phyloP scores from a whole-genome alignment of 2,888 invertebrate genomes.

The Pachydiplax longipennis region DNA sequence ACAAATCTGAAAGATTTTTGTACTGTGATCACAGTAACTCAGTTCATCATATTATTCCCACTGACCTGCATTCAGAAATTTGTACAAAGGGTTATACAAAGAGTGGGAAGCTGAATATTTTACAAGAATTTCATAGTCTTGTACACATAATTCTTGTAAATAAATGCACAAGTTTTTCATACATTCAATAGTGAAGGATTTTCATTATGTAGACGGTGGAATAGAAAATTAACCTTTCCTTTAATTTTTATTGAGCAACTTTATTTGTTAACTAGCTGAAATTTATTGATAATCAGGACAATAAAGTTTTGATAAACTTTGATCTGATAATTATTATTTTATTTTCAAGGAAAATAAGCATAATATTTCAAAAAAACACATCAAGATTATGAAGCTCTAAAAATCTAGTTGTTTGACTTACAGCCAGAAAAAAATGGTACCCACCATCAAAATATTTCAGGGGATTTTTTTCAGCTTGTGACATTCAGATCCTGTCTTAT shows the following conservation, averaged over 20 bases:
- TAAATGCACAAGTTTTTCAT: conserved; percentile 58
- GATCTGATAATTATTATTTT: neutral
- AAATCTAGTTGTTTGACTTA: too few species aligned
- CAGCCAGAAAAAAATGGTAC: too few species aligned
- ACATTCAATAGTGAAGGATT: conserved; percentile 55
- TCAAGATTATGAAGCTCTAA: too few species aligned
- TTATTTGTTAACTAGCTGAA: neutral
- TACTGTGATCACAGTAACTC: conserved; percentile 57
- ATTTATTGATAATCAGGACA: neutral
- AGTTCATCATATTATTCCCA: conserved; percentile 55
- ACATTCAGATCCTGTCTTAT: too few species aligned
- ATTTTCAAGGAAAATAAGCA: too few species aligned
- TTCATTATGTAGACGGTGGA: conserved; percentile 51
- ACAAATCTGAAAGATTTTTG: conserved; percentile 45
- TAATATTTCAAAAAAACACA: too few species aligned
- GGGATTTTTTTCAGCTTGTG: too few species aligned
- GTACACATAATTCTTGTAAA: conserved; percentile 59
- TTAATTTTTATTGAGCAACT: neutral
- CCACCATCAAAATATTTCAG: too few species aligned
- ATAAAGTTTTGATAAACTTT: conserved; percentile 1
- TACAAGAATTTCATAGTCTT: conserved; percentile 60
- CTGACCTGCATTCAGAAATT: conserved; percentile 48
- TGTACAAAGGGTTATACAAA: conserved; percentile 53
- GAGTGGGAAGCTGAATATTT: conserved; percentile 57
- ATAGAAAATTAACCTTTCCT: neutral